Conservation (phyloP, 64 coral and sea anemone species). For the Catalaphyllia jardinei region DNA sequence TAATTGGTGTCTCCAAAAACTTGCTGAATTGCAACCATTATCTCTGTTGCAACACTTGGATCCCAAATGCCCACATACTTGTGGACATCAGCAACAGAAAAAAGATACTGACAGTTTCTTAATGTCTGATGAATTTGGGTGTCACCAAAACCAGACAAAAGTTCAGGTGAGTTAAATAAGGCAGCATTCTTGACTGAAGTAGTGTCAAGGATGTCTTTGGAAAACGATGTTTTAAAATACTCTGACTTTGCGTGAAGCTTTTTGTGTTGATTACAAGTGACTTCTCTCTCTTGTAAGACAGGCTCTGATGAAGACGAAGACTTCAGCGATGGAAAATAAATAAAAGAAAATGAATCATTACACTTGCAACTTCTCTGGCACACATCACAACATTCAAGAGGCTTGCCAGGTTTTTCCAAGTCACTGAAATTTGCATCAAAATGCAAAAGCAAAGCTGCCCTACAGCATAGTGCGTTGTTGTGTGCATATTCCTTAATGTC, state of each 20-base stretch:
- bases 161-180: slow-evolving; percentile 8
- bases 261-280: too few relatives aligned
- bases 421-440: not conserved
- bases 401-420: not conserved
- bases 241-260: too few relatives aligned
- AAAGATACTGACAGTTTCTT: not conserved
- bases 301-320: not conserved
- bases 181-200: not conserved
- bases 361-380: not conserved
- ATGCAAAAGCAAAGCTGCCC: not conserved
- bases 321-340: not conserved
- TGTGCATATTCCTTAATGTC: not conserved
- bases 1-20: not conserved
- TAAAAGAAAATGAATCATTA: not conserved
- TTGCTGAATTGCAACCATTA: not conserved
- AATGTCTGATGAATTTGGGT: slow-evolving; percentile 5
- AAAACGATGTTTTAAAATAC: too few relatives aligned
- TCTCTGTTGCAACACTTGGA: not conserved
- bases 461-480: not conserved
- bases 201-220: slow-evolving; percentile 1
- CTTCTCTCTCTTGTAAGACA: not conserved
- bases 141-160: slow-evolving; percentile 21
- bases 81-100: slow-evolving; percentile 13
- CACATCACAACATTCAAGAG: slow-evolving; percentile 8
- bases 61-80: slow-evolving; percentile 30